Evolutionary conservation across 2,113 vertebrate genomes (phyloP).

Genomic region (Macroglossus sobrinus): DNA sequence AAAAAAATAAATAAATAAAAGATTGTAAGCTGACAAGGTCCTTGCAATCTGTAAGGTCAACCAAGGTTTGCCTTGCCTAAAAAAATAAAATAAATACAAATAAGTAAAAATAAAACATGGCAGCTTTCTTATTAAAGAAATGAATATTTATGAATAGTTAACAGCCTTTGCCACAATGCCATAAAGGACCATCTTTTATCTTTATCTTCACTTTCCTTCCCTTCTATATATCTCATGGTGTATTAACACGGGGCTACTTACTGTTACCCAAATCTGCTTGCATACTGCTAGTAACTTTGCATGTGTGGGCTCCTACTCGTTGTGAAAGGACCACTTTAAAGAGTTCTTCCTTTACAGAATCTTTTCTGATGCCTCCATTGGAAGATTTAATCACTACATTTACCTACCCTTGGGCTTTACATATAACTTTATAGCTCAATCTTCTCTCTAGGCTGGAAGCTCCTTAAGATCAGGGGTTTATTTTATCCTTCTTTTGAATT

Average conservation of each 20-base stretch:
- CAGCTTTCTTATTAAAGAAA: background rate
- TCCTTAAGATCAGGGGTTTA: background rate
- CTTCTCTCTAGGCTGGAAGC: background rate
- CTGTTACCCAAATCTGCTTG: background rate
- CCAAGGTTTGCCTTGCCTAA: no score
- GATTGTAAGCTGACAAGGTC: no score
- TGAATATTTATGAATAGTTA: background rate
- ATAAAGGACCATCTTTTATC: background rate
- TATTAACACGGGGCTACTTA: background rate
- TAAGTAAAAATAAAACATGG: background rate
- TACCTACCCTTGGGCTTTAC: background rate
- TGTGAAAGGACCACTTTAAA: background rate
- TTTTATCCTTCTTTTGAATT: constrained; percentile 17
- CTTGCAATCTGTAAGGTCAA: no score
- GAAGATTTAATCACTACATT: background rate
- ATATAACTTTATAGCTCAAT: background rate
- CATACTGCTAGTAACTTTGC: background rate
- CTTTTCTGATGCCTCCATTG: background rate
- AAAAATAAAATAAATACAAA: no score
- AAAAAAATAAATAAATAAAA: no score
- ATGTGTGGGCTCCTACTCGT: background rate
- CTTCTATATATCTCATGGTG: background rate
- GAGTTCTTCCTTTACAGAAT: background rate
- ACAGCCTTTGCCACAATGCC: background rate
- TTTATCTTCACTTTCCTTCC: background rate